These are phyloP conservation scores for Tapera naevia DNA, from an alignment of 2,797 vertebrate genomes.

Conservation along the genomic window DNA sequence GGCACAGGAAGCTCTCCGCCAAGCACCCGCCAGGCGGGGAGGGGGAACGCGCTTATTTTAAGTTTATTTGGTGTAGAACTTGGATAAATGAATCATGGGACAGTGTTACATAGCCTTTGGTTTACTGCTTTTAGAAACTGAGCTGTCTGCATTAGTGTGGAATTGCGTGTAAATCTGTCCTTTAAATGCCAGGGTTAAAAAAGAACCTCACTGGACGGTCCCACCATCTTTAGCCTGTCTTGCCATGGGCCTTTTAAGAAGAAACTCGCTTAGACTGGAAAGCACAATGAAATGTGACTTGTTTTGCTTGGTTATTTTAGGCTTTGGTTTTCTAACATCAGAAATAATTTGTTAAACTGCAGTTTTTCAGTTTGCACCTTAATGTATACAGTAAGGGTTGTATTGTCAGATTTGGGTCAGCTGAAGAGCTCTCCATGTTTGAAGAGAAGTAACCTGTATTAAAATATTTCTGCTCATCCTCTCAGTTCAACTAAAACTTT, in stretches of 20 bases:
- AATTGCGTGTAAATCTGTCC: background rate
- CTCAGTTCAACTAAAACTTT: background rate
- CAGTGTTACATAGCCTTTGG: background rate
- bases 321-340: background rate
- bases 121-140: background rate
- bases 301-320: background rate
- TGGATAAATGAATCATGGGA: background rate
- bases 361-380: background rate
- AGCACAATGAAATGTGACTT: background rate
- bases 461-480: background rate
- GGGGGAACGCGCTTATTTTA: constrained; percentile 44
- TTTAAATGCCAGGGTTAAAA: background rate
- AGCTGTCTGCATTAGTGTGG: background rate
- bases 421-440: background rate
- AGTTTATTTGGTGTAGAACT: constrained; percentile 1
- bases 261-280: background rate
- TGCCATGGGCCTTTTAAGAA: background rate
- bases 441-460: background rate
- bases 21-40: constrained; percentile 22
- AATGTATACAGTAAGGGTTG: background rate
- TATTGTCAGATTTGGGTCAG: background rate
- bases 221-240: background rate
- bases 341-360: background rate
- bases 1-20: constrained; percentile 82
- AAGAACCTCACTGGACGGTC: background rate